Evolutionary conservation across 1,140 invertebrate genomes (phyloP).

Genomic region (Zeugodacus cucurbitae): DNA sequence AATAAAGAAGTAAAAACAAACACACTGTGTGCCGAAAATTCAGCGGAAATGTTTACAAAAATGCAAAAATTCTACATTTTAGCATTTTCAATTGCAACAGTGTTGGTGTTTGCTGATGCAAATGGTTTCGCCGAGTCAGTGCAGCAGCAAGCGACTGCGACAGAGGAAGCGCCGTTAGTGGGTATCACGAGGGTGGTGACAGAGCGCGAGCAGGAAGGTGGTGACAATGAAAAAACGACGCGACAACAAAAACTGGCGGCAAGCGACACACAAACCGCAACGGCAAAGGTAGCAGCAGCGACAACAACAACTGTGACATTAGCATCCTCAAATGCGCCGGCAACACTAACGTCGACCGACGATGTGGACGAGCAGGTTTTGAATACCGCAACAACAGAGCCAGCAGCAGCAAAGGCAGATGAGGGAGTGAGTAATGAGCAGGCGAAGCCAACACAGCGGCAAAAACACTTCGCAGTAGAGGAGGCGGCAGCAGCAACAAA

Average conservation of each 20-base stretch:
- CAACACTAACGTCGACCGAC: constrained; percentile 45
- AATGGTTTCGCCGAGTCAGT: neutral
- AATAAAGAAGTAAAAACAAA: constrained; percentile 20
- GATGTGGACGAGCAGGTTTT: neutral
- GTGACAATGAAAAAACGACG: neutral
- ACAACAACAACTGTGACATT: constrained; percentile 41
- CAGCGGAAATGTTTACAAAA: constrained; percentile 43
- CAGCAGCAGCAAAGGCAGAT: neutral
- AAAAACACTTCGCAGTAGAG: neutral
- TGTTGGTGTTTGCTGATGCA: constrained; percentile 40
- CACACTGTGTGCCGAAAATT: neutral
- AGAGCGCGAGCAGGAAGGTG: neutral
- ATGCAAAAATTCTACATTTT: constrained; percentile 58
- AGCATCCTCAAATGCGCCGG: constrained; percentile 43
- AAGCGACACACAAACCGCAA: neutral
- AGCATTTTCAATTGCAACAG: constrained; percentile 54
- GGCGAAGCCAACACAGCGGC: neutral
- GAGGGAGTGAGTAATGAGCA: neutral
- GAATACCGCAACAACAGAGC: neutral
- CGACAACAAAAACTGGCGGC: neutral
- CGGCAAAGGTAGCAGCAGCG: constrained; percentile 37
- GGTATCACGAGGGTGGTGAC: neutral
- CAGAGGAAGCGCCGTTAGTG: neutral
- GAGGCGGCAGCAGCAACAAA: neutral
- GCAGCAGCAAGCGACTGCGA: neutral